Evolutionary conservation across 2,797 vertebrate species (phyloP).

Genomic region (Pseudocheirus occidentalis): DNA sequence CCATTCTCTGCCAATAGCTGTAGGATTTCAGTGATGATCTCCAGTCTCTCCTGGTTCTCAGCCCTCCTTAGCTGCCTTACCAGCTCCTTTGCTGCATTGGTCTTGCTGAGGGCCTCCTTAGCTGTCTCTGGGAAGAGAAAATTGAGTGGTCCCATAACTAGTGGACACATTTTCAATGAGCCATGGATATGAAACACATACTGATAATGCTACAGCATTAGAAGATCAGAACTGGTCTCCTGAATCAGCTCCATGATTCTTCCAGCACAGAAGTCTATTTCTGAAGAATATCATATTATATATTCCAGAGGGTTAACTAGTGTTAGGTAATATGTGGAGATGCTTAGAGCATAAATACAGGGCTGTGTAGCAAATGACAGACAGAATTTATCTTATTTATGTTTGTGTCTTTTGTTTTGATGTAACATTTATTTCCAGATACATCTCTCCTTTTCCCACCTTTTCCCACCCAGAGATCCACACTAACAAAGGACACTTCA

Average conservation of each 20-base stretch:
- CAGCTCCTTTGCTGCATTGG: conserved; percentile 86
- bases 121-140: conserved; percentile 86
- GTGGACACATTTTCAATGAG: background rate
- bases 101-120: conserved; percentile 88
- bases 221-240: background rate
- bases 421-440: background rate
- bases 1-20: conserved; percentile 91
- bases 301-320: background rate
- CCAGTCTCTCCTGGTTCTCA: conserved; percentile 89
- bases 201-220: background rate
- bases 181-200: background rate
- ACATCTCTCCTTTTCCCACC: background rate
- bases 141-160: background rate
- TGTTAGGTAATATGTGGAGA: background rate
- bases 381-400: background rate
- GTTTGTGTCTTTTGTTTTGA: background rate
- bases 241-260: background rate
- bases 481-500: background rate
- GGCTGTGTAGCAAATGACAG: background rate
- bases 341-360: background rate
- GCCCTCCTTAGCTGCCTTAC: conserved; percentile 89
- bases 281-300: background rate
- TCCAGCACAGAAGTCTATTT: background rate
- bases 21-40: conserved; percentile 91
- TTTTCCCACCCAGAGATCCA: background rate